phyloP scores from a whole-genome alignment of 2,888 invertebrate species.

The Eupelmus urozonus region DNA sequence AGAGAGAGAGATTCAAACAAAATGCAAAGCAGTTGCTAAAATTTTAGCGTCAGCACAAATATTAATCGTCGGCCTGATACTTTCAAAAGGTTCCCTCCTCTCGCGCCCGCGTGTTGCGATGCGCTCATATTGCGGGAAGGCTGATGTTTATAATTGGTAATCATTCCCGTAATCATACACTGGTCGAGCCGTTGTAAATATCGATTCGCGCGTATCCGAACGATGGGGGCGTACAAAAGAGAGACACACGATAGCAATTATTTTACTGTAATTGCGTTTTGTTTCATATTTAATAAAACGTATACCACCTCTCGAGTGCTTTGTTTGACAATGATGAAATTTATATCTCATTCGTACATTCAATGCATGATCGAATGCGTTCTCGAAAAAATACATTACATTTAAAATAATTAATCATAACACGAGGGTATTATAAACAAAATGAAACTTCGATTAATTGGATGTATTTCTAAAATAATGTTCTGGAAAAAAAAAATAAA shows the following conservation, averaged over 20 bases:
- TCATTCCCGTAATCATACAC: slow-evolving; percentile 38
- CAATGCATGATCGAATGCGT: slow-evolving; percentile 9
- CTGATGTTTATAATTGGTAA: slow-evolving; percentile 39
- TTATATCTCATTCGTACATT: not conserved
- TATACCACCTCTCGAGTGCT: not conserved
- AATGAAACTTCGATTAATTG: slow-evolving; percentile 18
- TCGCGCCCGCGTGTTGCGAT: not conserved
- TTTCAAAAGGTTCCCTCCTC: slow-evolving; percentile 32
- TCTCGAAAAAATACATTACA: slow-evolving; percentile 9
- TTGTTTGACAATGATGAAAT: slow-evolving; percentile 29
- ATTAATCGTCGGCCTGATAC: slow-evolving; percentile 36
- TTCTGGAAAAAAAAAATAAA: not conserved
- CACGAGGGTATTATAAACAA: not conserved
- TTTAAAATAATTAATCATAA: slow-evolving; percentile 17
- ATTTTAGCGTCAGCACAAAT: slow-evolving; percentile 35
- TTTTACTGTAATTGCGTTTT: slow-evolving; percentile 47
- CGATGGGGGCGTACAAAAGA: slow-evolving; percentile 2
- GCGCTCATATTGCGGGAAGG: not conserved
- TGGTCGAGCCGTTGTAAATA: slow-evolving; percentile 5
- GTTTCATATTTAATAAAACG: slow-evolving; percentile 53
- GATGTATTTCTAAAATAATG: not conserved
- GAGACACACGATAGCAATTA: slow-evolving; percentile 29
- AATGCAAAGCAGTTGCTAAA: slow-evolving; percentile 34
- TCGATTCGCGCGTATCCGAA: not conserved
- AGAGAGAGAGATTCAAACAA: not conserved